A percentile compares a stretch with the other conserved stretches of the same genome.
These are phyloP conservation scores for Dendroctonus valens DNA, from an alignment of 1,140 invertebrate genomes.

Conservation along the genomic window DNA sequence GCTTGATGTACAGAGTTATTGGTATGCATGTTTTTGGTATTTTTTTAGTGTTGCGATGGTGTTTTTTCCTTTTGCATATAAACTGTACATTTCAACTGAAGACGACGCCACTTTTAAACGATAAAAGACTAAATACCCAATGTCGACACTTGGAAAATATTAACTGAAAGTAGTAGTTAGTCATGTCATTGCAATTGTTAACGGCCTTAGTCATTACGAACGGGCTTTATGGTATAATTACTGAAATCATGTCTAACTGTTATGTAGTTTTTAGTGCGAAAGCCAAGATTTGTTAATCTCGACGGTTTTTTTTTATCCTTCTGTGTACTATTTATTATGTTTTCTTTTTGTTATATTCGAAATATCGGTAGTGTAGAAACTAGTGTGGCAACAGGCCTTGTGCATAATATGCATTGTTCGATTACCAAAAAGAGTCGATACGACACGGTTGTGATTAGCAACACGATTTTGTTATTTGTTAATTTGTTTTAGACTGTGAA, in stretches of 20 bases:
- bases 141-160: slow-evolving; percentile 6
- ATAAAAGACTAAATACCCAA: not conserved
- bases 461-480: slow-evolving; percentile 17
- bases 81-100: not conserved
- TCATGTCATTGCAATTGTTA: not conserved
- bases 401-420: not conserved
- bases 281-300: slow-evolving; percentile 3
- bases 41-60: too few relatives aligned
- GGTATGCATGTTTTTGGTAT: too few relatives aligned
- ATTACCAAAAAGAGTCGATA: slow-evolving; percentile 9
- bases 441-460: slow-evolving; percentile 2
- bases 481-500: slow-evolving; percentile 10
- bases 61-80: not conserved
- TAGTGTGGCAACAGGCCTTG: not conserved
- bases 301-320: slow-evolving; percentile 5
- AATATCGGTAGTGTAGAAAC: slow-evolving; percentile 2
- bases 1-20: not conserved
- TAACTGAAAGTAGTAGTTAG: slow-evolving; percentile 2
- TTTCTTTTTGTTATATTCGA: slow-evolving; percentile 4
- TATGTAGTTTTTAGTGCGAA: slow-evolving; percentile 13
- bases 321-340: not conserved
- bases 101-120: not conserved
- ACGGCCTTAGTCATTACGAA: not conserved
- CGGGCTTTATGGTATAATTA: slow-evolving; percentile 2
- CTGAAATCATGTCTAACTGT: slow-evolving; percentile 14